Evolutionary conservation across 2,113 vertebrate genomes (phyloP).

Genomic region (Centropus bengalensis): DNA sequence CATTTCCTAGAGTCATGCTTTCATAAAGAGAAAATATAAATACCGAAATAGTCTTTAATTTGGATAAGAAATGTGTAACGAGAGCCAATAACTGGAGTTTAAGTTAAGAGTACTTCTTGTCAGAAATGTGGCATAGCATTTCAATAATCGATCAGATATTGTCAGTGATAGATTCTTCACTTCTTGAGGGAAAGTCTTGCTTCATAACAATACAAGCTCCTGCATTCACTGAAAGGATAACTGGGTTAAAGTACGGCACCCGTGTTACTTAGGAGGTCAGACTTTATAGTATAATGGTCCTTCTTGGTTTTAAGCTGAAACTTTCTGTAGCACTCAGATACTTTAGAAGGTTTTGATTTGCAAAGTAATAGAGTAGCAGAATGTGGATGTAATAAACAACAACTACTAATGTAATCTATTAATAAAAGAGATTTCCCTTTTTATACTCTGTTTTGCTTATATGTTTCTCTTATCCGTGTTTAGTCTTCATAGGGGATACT

Average conservation of each 20-base stretch:
- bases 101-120: background rate
- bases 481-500: background rate
- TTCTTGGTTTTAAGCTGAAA: background rate
- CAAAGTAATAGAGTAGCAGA: background rate
- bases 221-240: background rate
- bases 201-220: background rate
- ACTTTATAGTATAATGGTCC: background rate
- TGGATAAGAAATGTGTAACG: background rate
- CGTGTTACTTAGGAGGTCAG: background rate
- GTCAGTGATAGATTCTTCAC: background rate
- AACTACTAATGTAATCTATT: background rate
- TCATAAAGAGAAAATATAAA: background rate
- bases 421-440: background rate
- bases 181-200: background rate
- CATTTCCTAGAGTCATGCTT: background rate
- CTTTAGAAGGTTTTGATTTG: background rate
- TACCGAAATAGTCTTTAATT: background rate
- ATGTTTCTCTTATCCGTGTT: background rate
- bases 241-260: background rate
- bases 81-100: background rate
- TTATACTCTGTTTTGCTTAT: background rate
- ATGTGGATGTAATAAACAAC: background rate
- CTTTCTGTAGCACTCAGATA: background rate
- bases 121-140: background rate
- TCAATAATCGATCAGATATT: background rate